A percentile compares a stretch with the other conserved stretches of the same genome.
Evolutionary conservation across 2,113 vertebrate species (phyloP).

Genomic region (Poeciliopsis occidentalis): DNA sequence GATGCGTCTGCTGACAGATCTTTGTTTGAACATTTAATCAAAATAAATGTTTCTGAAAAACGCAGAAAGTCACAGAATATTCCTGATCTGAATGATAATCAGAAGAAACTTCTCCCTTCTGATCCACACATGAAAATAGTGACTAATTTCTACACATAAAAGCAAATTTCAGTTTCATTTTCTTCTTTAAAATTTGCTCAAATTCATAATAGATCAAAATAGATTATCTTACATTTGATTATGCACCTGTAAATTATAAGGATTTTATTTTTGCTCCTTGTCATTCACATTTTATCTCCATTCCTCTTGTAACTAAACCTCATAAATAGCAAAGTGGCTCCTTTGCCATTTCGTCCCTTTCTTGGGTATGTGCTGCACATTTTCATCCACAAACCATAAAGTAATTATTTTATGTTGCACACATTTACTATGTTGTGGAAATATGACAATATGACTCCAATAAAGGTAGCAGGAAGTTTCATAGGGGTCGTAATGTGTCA

Average conservation of each 20-base stretch:
- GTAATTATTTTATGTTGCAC: neutral
- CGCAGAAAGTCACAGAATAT: too few relatives aligned
- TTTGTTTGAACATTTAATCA: neutral
- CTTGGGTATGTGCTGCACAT: neutral
- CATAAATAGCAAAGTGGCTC: neutral
- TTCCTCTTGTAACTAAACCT: neutral
- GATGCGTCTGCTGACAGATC: neutral
- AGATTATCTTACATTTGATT: neutral
- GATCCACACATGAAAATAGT: neutral
- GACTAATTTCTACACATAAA: neutral
- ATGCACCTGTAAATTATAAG: neutral
- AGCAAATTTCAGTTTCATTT: neutral
- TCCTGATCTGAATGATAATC: neutral
- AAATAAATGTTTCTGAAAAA: neutral
- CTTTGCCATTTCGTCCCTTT: neutral
- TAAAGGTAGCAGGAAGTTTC: neutral
- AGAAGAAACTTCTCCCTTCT: neutral
- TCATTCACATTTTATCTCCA: neutral
- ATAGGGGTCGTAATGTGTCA: too few relatives aligned
- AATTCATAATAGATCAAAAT: neutral
- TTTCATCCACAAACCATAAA: neutral
- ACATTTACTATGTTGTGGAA: neutral
- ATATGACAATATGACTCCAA: neutral
- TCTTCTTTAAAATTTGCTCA: neutral
- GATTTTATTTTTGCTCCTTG: neutral